Base-by-base conservation (phyloP, 2,113 vertebrate species). In the Nyctereutes procyonoides region DNA sequence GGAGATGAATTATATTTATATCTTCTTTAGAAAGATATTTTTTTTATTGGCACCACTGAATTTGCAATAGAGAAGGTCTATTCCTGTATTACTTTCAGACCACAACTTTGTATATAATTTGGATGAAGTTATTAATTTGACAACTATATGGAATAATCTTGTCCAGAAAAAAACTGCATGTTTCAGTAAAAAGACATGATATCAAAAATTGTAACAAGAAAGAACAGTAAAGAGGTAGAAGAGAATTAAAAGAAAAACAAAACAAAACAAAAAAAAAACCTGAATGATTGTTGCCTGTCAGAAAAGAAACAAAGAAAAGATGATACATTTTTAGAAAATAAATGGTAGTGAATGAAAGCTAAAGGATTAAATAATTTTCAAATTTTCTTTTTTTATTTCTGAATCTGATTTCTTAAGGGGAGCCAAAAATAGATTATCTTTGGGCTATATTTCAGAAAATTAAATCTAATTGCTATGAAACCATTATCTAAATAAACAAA, bases 121-220 rank as follows among this genome's bases (percentile, higher is more conserved):
- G 26, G 15, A 93, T 76, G 3, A 80, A 94, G 32, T n/a, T 93
- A 83, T 38, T 65, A 60, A 95, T n/a, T 89, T 94, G 14, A 93
- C 5, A 93, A 82, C 53, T 79, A 76, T n/a, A 63, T 67, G 20
- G 16, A 80, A 90, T 67, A 51, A 84, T 85, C 30, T 65, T 94
- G 5, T 51, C 2, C 55, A 90, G 10, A 86, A 63, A 76, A 4
- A 67, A 90, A 67, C 10, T 62, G 38, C 4, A 8, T 24, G 26
- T 65, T 86, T 95, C 32, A 35, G 8, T 38, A 71, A 89, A 79
- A 24, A 73, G 88, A 28, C 30, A 92, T 11, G 11, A 58, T 5
- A 35, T 7, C 1, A 74, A 9, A 94, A 55, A 51, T 62, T 32
- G 7, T 12, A 20, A 3, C 15, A 63, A 67, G 38, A 92, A n/a